Base-by-base conservation (phyloP, 2,113 vertebrate genomes). In the Rhinolophus ferrumequinum region DNA sequence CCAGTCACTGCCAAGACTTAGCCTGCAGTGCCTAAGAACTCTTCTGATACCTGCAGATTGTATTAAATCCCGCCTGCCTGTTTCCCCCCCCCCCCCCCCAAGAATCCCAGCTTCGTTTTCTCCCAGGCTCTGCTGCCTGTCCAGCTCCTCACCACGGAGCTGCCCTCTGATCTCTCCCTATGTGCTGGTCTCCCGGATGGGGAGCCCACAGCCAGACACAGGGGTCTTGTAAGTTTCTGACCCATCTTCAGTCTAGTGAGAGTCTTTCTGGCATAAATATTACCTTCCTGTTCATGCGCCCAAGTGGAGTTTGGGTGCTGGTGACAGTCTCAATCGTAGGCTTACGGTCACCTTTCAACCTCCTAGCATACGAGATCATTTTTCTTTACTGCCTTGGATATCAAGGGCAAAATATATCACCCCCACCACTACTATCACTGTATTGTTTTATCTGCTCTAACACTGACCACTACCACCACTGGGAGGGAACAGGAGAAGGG, bases 31-130 rank as follows among this genome's bases (percentile, higher is more conserved):
- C 85, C 96, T 96, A 80, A 94, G 95, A 97, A 96, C 91, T 94
- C 92, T 97, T 93, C 97, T 94, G 96, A 98, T 97, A 95, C 95
- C 95, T 87, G 95, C 83, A 97, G 97, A 97, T 93, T 95, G 94
- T 58, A 52, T 50, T 87, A 96, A 97, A 97, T 96, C 97, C 79
- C 33, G 82, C 93, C 85, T 87, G 95, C 89, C 92, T 97, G 86
- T 80, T 95, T 93, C 96, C 75, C 58, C 89, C 62, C 9, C 4
- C 96, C 75, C 58, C 89, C 62, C 9, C 4, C 8, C 52, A 98
- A 94, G 95, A 97, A 95, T 96, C 96, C 92, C 86, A 75, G 83
- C 54, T 93, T 90, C 93, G 72, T 81, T 88, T 96, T 30, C 93
- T 97, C 89, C 82, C 28, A 75, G 82, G 67, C 77, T 50, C 86